Conservation (phyloP, 2,797 vertebrate genomes). For the Mus spretus region DNA sequence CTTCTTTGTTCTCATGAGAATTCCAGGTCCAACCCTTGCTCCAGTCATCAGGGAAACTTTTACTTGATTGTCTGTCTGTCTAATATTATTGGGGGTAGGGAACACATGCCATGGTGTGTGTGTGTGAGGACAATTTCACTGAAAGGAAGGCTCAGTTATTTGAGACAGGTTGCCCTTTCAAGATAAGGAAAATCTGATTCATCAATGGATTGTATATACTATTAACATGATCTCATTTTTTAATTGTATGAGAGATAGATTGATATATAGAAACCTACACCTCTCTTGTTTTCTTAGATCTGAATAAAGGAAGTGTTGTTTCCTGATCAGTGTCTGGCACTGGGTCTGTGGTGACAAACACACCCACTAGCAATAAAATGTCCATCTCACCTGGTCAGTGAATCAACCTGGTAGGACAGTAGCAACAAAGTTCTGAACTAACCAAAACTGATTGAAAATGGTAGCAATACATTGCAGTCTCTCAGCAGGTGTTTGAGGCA, state of each 20-base stretch:
- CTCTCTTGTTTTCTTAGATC: neutral
- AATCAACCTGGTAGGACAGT: neutral
- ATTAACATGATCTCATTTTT: neutral
- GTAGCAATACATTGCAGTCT: neutral
- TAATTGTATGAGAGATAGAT: neutral
- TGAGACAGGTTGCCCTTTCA: neutral
- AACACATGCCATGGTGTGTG: neutral
- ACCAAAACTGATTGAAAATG: neutral
- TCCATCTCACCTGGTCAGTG: neutral
- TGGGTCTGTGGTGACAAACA: neutral
- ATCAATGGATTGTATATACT: accelerated
- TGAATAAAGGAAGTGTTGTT: neutral
- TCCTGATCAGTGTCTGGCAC: neutral
- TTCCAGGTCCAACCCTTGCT: too few relatives aligned
- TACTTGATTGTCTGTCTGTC: neutral
- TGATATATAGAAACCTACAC: neutral
- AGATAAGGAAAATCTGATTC: neutral
- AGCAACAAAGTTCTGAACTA: neutral
- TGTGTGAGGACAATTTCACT: neutral
- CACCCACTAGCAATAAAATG: neutral
- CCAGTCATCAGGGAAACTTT: neutral
- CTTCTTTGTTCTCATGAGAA: too few relatives aligned
- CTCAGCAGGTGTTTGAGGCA: too few relatives aligned
- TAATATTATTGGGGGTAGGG: neutral
- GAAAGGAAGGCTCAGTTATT: neutral